Evolutionary conservation across 2,113 vertebrate species (phyloP).

Genomic region (Accipiter virgatus): DNA sequence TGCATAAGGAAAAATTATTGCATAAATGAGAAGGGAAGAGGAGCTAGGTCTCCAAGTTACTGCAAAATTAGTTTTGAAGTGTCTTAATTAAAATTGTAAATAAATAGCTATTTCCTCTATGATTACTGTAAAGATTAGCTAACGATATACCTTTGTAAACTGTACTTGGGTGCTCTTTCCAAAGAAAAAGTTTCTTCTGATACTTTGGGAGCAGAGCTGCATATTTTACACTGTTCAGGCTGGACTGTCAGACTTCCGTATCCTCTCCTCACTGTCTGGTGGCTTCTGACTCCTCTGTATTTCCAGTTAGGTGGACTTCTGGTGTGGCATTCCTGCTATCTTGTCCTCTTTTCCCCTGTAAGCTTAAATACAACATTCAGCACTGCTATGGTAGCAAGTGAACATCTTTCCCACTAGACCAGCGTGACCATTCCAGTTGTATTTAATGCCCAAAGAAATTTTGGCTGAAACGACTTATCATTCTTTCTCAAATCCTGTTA

Average conservation of each 20-base stretch:
- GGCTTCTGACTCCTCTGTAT: background rate
- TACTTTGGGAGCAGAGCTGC: background rate
- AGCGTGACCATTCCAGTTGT: background rate
- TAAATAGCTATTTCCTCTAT: background rate
- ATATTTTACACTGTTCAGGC: background rate
- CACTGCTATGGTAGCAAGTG: background rate
- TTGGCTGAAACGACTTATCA: background rate
- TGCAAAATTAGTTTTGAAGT: background rate
- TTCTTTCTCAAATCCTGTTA: background rate
- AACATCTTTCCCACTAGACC: background rate
- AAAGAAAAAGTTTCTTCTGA: background rate
- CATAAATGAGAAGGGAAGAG: background rate
- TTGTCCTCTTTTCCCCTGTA: background rate
- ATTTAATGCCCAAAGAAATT: background rate
- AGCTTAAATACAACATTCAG: background rate
- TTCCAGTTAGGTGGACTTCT: background rate
- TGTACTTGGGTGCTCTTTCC: background rate
- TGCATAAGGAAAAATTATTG: background rate
- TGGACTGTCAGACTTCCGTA: background rate
- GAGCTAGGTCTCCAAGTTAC: background rate
- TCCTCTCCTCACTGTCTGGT: background rate
- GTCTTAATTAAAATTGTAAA: background rate
- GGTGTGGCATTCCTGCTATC: background rate
- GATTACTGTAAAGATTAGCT: background rate
- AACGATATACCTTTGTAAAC: background rate